A percentile compares a stretch with the other conserved stretches of the same genome.
Conservation (phyloP, 2,113 vertebrate species). For the Echinops telfairi region DNA sequence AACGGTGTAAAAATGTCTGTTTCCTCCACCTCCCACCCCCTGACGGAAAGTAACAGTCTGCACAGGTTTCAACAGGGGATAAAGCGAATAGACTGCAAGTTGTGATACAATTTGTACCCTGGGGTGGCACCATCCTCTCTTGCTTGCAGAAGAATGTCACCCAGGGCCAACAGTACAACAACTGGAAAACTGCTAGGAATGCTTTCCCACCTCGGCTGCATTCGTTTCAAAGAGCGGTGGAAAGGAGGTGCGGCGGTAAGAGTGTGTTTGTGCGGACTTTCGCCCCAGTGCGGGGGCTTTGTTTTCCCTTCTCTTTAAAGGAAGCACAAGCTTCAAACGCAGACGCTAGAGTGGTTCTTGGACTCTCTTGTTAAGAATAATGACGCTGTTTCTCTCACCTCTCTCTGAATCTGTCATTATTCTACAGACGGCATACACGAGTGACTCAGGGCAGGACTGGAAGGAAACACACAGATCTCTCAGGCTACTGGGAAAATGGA, state of each 20-base stretch:
- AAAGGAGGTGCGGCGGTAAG: neutral
- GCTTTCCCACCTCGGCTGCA: slow-evolving; percentile 65
- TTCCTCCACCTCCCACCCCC: neutral
- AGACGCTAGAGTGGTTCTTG: slow-evolving; percentile 71
- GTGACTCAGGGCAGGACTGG: slow-evolving; percentile 73
- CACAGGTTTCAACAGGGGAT: slow-evolving; percentile 66
- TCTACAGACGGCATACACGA: slow-evolving; percentile 62
- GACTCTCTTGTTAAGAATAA: slow-evolving; percentile 80
- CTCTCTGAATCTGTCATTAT: slow-evolving; percentile 75
- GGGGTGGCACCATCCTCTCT: slow-evolving; percentile 64
- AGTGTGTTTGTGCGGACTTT: slow-evolving; percentile 71
- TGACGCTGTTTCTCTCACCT: slow-evolving; percentile 78
- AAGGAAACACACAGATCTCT: slow-evolving; percentile 82
- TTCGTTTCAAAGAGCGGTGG: slow-evolving; percentile 58
- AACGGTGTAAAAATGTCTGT: slow-evolving; percentile 65
- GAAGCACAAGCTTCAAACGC: slow-evolving; percentile 79
- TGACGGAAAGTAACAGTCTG: slow-evolving; percentile 61
- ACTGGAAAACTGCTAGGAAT: slow-evolving; percentile 51
- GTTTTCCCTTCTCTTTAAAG: slow-evolving; percentile 74
- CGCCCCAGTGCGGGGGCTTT: neutral
- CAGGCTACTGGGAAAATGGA: slow-evolving; percentile 82
- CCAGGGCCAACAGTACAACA: slow-evolving; percentile 51
- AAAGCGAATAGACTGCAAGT: slow-evolving; percentile 72
- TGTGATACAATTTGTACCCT: slow-evolving; percentile 51
- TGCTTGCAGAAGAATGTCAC: slow-evolving; percentile 59